phyloP scores from a whole-genome alignment of 2,888 invertebrate genomes.

The Ichneumon xanthorius region DNA sequence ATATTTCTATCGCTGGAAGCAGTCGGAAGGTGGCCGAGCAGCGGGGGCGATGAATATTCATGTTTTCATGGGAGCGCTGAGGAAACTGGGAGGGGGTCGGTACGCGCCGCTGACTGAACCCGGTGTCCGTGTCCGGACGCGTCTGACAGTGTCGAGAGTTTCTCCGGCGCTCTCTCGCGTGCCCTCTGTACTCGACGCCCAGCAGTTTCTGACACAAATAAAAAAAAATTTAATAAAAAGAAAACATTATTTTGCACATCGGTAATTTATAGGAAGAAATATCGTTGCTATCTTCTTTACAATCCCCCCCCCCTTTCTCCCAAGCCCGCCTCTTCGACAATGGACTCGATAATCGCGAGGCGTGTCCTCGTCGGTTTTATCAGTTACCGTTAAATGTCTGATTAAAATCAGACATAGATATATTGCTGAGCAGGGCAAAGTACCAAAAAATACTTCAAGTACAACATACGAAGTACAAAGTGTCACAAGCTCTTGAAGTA shows the following conservation, averaged over 20 bases:
- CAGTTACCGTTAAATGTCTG: too few relatives aligned
- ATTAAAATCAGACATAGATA: too few relatives aligned
- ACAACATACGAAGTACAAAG: too few relatives aligned
- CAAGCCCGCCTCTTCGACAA: too few relatives aligned
- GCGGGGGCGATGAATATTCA: constrained; percentile 48
- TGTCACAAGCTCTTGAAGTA: too few relatives aligned
- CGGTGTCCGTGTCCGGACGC: constrained; percentile 32
- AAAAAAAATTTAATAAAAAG: constrained; percentile 9
- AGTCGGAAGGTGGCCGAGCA: constrained; percentile 46
- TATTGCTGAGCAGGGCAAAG: too few relatives aligned
- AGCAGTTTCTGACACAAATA: constrained; percentile 8
- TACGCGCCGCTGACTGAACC: constrained; percentile 15
- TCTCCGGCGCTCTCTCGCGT: constrained; percentile 18
- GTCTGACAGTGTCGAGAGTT: constrained; percentile 51
- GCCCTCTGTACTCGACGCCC: constrained; percentile 12
- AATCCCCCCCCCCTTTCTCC: too few relatives aligned
- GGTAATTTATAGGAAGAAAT: background rate
- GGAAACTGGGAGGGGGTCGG: background rate
- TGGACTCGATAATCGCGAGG: too few relatives aligned
- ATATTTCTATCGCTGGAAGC: constrained; percentile 50
- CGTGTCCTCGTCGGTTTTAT: too few relatives aligned
- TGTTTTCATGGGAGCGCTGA: constrained; percentile 36
- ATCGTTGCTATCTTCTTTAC: too few relatives aligned
- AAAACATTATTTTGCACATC: background rate
- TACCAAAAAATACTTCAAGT: too few relatives aligned